phyloP scores from a whole-genome alignment of 2,113 vertebrate genomes.

The Notothenia rossii region DNA sequence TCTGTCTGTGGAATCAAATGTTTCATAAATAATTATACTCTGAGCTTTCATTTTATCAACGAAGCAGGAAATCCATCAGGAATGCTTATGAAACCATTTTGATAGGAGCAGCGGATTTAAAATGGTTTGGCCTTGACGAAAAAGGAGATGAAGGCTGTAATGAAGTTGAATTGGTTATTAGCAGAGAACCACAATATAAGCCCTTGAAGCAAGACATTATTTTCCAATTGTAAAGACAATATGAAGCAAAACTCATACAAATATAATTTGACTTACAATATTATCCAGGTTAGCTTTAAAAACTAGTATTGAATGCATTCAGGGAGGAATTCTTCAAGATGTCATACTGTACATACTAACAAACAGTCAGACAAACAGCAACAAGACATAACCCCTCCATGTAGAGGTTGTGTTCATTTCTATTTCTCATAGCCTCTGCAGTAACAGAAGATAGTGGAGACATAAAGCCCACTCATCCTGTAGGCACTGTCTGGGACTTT shows the following conservation, averaged over 20 bases:
- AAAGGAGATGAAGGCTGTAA: background rate
- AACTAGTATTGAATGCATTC: too few species aligned
- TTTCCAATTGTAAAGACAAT: too few species aligned
- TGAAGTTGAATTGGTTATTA: background rate
- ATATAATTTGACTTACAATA: background rate
- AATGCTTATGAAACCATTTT: background rate
- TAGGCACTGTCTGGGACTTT: conserved; percentile 44
- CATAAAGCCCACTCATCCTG: conserved; percentile 32
- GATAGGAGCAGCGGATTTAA: background rate
- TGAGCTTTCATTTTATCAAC: background rate
- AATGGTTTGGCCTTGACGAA: background rate
- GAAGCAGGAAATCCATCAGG: background rate
- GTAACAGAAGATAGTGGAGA: conserved; percentile 16
- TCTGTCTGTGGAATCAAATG: background rate
- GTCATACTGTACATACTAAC: too few species aligned
- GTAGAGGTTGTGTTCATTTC: background rate
- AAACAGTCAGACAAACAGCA: background rate
- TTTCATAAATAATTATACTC: background rate
- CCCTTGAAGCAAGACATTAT: background rate
- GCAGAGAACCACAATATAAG: background rate
- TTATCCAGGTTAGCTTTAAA: background rate
- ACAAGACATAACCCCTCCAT: background rate
- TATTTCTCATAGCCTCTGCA: conserved; percentile 16
- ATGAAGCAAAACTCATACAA: too few species aligned
- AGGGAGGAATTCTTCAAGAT: background rate